Conservation (phyloP, 2,888 invertebrate species). For the Hetaerina titia region DNA sequence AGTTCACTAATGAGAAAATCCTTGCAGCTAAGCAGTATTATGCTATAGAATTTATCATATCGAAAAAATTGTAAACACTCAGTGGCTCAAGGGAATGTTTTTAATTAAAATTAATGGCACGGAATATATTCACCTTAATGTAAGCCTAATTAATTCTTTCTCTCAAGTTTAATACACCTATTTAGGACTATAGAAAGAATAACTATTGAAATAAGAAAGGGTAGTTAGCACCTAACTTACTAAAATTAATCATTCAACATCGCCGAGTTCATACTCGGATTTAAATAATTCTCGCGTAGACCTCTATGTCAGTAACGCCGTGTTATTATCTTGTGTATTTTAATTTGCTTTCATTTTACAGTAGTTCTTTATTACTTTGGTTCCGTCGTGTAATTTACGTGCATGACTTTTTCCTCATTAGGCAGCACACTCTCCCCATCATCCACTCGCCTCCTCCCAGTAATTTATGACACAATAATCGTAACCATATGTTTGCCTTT, state of each 20-base stretch:
- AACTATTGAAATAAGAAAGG: no score
- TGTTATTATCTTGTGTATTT: not conserved
- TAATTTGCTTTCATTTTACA: not conserved
- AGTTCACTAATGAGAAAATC: no score
- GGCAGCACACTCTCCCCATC: not conserved
- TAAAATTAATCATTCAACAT: not conserved
- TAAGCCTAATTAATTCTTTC: no score
- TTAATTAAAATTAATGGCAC: no score
- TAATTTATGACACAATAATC: conserved; percentile 60
- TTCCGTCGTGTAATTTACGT: conserved; percentile 16
- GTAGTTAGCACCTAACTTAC: no score
- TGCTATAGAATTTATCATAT: no score
- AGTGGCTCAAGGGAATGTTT: no score
- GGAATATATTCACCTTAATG: no score
- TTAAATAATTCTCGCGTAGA: not conserved
- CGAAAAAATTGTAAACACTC: no score
- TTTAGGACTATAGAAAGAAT: no score
- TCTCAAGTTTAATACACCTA: no score
- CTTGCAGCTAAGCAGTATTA: no score
- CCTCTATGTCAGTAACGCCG: not conserved
- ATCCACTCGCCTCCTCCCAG: not conserved
- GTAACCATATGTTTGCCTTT: conserved; percentile 37
- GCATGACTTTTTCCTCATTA: conserved; percentile 22
- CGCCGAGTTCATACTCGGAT: not conserved
- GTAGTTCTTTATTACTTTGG: not conserved